Percentiles rank a stretch among this genome's conserved stretches.
Evolutionary conservation across 2,888 invertebrate species (phyloP).

Genomic region (Phyto melanocephala): DNA sequence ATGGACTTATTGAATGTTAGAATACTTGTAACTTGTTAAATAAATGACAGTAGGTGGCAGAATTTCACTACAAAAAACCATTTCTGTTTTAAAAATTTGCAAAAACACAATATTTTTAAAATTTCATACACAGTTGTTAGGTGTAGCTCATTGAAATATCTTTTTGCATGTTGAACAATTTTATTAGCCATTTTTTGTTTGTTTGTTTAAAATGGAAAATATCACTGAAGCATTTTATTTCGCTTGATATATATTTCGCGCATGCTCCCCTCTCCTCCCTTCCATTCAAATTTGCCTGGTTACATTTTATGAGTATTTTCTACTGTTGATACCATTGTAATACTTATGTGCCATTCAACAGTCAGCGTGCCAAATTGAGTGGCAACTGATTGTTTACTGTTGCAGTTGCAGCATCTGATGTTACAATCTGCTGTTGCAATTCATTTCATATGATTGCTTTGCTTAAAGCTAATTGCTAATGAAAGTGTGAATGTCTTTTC

Average conservation of each 20-base stretch:
- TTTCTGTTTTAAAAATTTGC: no score
- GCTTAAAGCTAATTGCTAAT: conserved; percentile 70
- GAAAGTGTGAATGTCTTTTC: conserved; percentile 69
- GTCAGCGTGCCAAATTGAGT: conserved; percentile 63
- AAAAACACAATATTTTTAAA: no score
- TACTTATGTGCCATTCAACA: neutral
- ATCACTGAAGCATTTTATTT: conserved; percentile 46
- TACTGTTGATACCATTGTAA: neutral
- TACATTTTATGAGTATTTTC: neutral
- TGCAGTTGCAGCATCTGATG: conserved; percentile 37
- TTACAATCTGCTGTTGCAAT: conserved; percentile 8
- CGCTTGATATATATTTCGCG: conserved; percentile 29
- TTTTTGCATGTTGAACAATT: neutral
- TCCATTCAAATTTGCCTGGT: neutral
- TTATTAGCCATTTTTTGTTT: neutral
- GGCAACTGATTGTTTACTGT: conserved; percentile 55
- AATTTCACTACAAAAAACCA: no score
- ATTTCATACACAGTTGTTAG: no score
- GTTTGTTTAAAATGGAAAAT: conserved; percentile 11
- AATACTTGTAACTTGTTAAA: no score
- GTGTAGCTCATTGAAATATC: conserved; percentile 1
- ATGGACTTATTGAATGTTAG: no score
- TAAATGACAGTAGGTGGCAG: no score
- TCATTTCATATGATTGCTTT: conserved; percentile 27
- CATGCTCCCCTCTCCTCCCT: neutral